Evolutionary conservation across 2,797 vertebrate species (phyloP), one percentile per base, ranked within the genome.

Genomic region (Danionella dracula): DNA sequence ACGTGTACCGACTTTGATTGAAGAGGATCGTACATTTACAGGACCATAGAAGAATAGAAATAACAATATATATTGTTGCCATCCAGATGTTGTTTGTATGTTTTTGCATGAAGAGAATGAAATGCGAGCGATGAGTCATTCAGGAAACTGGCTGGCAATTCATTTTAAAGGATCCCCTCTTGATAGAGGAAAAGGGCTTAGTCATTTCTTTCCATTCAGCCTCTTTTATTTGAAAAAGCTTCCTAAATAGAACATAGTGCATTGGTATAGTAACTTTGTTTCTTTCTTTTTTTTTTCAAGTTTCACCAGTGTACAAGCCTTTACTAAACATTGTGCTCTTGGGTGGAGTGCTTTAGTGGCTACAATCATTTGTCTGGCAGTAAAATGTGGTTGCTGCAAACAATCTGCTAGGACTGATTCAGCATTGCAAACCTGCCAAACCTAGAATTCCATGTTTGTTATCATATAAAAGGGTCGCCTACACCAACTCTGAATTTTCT

Each of bases 91-190:
- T 64, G 60, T 42, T 42, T 23, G 34, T 13, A 12, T 48, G 57
- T 63, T 63, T 70, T 34, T 35, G 46, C 51, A 69, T 35, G 60
- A 67, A 59, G 23, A 27, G 6, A 27, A 44, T 10, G 9, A 21
- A 15, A 32, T 34, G 15, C 17, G 68, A 78, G 46, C 70, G 78
- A 59, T 89, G 84, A 87, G 76, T 88, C 85, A 88, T 51, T 44
- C 59, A 68, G 77, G 71, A 73, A 79, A 76, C 63, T 35, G 53
- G 21, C 55, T n/a, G 29, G 9, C 44, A 61, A 29, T 41, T 41
- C 13, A 23, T 50, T 50, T 27, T 49, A 20, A 11, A n/a, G 44
- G n/a, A 27, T 6, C 12, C 9, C 34, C 10, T 42, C 23, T 40
- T 19, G 5, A 34, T 2, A 40, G 16, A 40, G 23, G 37, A 57